phyloP scores from a whole-genome alignment of 1,140 invertebrate genomes.

The Heliconius himera region DNA sequence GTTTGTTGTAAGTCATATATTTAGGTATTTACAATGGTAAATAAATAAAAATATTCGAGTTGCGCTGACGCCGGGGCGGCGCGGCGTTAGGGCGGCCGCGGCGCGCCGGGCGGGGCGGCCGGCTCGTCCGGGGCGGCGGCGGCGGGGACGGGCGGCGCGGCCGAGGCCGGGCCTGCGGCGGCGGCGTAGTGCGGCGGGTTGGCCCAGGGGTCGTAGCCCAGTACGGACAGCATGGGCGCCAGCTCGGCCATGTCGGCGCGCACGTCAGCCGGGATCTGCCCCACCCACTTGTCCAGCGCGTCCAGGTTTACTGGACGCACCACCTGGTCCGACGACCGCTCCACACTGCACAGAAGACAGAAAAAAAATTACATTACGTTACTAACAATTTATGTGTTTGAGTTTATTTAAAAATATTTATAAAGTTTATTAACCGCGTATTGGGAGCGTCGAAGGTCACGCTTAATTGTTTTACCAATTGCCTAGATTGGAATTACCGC shows the following conservation, averaged over 20 bases:
- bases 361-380: neutral
- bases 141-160: neutral
- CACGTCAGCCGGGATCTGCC: conserved; percentile 94
- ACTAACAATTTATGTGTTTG: neutral
- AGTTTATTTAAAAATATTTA: neutral
- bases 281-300: conserved; percentile 98
- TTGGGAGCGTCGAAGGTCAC: neutral
- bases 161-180: conserved; percentile 15
- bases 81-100: conserved; percentile 35
- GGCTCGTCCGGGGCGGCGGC: conserved; percentile 9
- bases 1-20: neutral
- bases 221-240: conserved; percentile 94
- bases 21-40: conserved; percentile 12
- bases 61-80: neutral
- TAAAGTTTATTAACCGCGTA: neutral
- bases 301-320: conserved; percentile 99
- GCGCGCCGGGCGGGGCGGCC: conserved; percentile 27
- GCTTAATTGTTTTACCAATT: conserved; percentile 2
- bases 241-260: conserved; percentile 94
- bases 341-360: conserved; percentile 86
- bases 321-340: conserved; percentile 98
- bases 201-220: conserved; percentile 96
- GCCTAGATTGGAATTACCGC: neutral
- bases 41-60: conserved; percentile 14
- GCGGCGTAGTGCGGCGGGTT: conserved; percentile 96